phyloP scores from a whole-genome alignment of 2,888 invertebrate species.

The Lasioglossum zephyrum region DNA sequence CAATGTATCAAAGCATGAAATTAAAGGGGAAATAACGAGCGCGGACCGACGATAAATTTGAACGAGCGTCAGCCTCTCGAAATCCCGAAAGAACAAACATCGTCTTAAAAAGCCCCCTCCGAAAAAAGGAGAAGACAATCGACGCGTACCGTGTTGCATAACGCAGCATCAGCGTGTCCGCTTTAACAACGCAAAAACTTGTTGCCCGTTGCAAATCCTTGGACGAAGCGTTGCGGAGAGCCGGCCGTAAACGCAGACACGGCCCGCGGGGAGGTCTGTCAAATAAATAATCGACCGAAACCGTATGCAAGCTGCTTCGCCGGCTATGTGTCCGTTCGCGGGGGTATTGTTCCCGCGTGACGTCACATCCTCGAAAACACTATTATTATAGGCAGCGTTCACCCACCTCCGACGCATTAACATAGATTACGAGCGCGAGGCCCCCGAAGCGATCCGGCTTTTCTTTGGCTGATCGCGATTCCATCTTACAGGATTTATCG shows the following conservation, averaged over 20 bases:
- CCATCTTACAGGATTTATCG: constrained; percentile 46
- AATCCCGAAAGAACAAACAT: background rate
- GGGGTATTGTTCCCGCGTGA: constrained; percentile 61
- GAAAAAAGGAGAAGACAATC: constrained; percentile 15
- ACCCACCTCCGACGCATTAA: constrained; percentile 69
- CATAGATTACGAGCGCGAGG: constrained; percentile 69
- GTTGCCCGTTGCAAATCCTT: constrained; percentile 30
- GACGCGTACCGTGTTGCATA: constrained; percentile 18
- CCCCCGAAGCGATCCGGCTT: constrained; percentile 54
- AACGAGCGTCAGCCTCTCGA: background rate
- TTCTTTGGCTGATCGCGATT: constrained; percentile 48
- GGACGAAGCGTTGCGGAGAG: constrained; percentile 30
- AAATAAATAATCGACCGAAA: constrained; percentile 75
- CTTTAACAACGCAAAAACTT: constrained; percentile 9
- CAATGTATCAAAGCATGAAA: constrained; percentile 5
- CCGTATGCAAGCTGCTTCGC: constrained; percentile 31
- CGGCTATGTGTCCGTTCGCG: background rate
- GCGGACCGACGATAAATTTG: background rate
- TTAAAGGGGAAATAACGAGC: background rate
- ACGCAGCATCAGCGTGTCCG: background rate
- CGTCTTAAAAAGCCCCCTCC: background rate
- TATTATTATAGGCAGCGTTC: constrained; percentile 66
- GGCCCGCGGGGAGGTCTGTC: constrained; percentile 69
- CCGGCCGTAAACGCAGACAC: constrained; percentile 63
- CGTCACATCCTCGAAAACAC: constrained; percentile 72